These are phyloP conservation scores for Deilephila elpenor DNA, from an alignment of 2,888 invertebrate genomes.

Conservation along the genomic window DNA sequence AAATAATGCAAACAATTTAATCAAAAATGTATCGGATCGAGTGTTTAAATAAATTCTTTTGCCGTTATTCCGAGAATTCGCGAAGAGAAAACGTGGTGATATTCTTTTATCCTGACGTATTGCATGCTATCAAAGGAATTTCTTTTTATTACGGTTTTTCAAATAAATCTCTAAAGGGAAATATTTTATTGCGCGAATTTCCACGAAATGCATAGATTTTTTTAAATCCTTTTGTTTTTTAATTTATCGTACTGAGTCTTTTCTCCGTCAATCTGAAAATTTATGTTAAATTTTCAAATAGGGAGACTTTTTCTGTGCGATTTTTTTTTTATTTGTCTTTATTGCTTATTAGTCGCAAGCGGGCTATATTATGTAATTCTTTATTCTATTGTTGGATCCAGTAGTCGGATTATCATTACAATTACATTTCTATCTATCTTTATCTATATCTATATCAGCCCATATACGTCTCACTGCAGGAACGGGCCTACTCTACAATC, in stretches of 20 bases:
- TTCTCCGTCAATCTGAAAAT: background rate
- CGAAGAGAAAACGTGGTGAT: background rate
- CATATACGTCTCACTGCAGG: no score
- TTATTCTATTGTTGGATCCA: no score
- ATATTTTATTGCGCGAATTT: background rate
- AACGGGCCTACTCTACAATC: no score
- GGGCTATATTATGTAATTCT: no score
- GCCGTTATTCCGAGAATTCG: background rate
- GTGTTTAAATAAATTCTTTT: background rate
- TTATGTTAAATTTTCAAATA: background rate
- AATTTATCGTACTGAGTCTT: no score
- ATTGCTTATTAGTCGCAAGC: no score
- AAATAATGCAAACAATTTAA: background rate
- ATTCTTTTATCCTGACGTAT: background rate
- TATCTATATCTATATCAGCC: no score
- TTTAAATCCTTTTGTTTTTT: no score
- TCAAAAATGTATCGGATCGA: background rate
- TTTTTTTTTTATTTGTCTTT: no score
- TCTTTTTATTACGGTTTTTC: background rate
- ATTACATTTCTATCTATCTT: no score
- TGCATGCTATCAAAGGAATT: conserved; percentile 2
- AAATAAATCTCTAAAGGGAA: background rate
- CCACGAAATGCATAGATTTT: background rate
- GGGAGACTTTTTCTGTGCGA: no score
- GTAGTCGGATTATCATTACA: no score